Evolutionary conservation across 2,113 vertebrate genomes (phyloP).

Genomic region (Aptenodytes forsteri): DNA sequence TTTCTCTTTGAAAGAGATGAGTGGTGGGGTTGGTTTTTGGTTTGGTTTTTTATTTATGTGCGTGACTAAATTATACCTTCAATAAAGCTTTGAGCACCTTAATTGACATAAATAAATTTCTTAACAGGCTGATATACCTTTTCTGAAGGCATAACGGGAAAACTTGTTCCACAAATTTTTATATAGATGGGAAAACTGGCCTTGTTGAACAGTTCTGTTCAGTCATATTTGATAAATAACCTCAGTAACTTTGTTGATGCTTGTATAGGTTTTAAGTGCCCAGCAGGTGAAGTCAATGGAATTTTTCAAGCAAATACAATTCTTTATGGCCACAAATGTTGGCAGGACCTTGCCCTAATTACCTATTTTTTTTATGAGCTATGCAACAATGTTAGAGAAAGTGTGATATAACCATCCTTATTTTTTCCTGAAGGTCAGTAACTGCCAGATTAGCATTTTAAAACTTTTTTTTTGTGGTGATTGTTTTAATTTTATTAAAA

Average conservation of each 20-base stretch:
- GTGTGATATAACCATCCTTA: neutral
- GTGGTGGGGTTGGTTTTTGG: fast-evolving
- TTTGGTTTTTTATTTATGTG: neutral
- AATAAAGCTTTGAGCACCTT: neutral
- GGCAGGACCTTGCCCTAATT: neutral
- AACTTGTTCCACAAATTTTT: neutral
- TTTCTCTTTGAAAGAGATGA: neutral
- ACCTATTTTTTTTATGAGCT: neutral
- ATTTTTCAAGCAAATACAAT: neutral
- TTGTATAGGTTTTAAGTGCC: neutral
- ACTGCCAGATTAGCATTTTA: neutral
- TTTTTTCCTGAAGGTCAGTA: neutral
- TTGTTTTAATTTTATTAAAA: neutral
- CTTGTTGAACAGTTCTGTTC: neutral
- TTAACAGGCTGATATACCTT: neutral
- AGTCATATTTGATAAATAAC: neutral
- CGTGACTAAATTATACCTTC: neutral
- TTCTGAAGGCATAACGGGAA: neutral
- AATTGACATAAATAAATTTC: neutral
- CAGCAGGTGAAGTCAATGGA: neutral
- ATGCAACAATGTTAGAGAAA: neutral
- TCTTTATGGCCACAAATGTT: neutral
- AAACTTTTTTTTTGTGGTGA: neutral
- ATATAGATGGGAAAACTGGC: neutral
- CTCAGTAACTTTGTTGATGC: neutral